phyloP scores from a whole-genome alignment of 2,888 invertebrate species.

The Neria commutata region DNA sequence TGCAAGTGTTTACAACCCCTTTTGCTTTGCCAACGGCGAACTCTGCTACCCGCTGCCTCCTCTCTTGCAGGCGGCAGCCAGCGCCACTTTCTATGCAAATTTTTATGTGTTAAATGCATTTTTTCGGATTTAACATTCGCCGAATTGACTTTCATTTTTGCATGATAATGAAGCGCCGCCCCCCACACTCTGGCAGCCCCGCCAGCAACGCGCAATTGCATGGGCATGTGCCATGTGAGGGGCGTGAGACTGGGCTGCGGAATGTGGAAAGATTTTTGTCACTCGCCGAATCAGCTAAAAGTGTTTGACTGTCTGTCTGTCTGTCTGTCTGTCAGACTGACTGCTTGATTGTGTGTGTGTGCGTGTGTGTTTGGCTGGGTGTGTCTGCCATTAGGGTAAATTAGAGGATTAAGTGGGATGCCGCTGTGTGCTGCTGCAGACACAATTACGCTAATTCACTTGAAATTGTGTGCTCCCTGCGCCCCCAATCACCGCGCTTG shows the following conservation, averaged over 20 bases:
- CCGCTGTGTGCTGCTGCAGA: conserved; percentile 33
- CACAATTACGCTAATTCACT: conserved; percentile 54
- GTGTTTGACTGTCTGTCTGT: too few relatives aligned
- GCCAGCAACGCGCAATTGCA: neutral
- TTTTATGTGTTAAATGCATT: conserved; percentile 60
- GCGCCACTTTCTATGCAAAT: conserved; percentile 58
- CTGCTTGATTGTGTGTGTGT: neutral
- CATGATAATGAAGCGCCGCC: conserved; percentile 46
- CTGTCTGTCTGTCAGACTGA: too few relatives aligned
- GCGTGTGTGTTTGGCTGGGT: neutral
- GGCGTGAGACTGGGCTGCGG: too few relatives aligned
- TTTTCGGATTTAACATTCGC: conserved; percentile 55
- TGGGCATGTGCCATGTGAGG: too few relatives aligned
- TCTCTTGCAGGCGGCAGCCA: conserved; percentile 22
- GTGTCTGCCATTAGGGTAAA: conserved; percentile 27
- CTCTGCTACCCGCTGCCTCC: neutral
- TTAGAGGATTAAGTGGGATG: conserved; percentile 53
- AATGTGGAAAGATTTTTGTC: too few relatives aligned
- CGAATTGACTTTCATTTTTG: conserved; percentile 54
- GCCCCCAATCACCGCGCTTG: conserved; percentile 5
- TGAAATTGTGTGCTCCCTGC: conserved; percentile 50
- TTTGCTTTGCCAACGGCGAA: neutral
- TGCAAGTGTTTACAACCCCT: neutral
- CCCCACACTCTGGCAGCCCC: neutral
- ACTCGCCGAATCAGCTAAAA: too few relatives aligned